A percentile compares a stretch with the other conserved stretches of the same genome.
Evolutionary conservation across 23 tunicate species (phyloP).

Genomic region (Styela clava): DNA sequence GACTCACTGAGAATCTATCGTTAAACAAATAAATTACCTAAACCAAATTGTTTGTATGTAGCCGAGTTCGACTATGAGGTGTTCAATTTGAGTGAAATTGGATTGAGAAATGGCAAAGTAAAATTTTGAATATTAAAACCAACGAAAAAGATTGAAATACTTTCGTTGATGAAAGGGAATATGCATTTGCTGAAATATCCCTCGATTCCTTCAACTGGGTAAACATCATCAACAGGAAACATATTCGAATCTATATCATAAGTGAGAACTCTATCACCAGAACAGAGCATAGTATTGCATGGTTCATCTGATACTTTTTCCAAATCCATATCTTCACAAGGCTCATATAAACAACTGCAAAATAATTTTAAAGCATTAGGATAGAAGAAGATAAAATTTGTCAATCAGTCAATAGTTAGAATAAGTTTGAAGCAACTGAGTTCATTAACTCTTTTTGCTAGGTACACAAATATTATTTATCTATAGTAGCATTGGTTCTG

Average conservation of each 20-base stretch:
- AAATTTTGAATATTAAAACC: too few species aligned
- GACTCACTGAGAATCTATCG: too few species aligned
- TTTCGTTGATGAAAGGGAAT: conserved; percentile 62
- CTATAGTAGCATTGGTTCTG: not conserved
- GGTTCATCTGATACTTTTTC: not conserved
- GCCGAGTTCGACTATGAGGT: too few species aligned
- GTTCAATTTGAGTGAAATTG: too few species aligned
- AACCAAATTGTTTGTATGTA: too few species aligned
- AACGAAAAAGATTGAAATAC: too few species aligned
- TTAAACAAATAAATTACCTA: too few species aligned
- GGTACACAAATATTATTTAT: not conserved
- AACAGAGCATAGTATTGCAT: conserved; percentile 52
- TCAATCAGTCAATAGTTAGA: not conserved
- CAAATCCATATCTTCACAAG: conserved; percentile 24
- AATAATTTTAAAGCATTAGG: not conserved
- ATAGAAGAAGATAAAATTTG: not conserved
- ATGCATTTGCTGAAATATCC: conserved; percentile 38
- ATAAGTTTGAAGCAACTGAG: not conserved
- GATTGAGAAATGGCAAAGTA: too few species aligned
- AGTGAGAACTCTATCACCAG: conserved; percentile 51
- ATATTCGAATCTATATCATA: conserved; percentile 43
- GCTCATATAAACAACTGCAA: conserved; percentile 56
- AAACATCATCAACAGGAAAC: conserved; percentile 40
- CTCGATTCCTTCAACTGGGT: conserved; percentile 11
- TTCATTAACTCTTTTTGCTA: not conserved